Evolutionary conservation across 92 coral and sea anemone genomes (phyloP).

Genomic region (Nematostella vectensis): DNA sequence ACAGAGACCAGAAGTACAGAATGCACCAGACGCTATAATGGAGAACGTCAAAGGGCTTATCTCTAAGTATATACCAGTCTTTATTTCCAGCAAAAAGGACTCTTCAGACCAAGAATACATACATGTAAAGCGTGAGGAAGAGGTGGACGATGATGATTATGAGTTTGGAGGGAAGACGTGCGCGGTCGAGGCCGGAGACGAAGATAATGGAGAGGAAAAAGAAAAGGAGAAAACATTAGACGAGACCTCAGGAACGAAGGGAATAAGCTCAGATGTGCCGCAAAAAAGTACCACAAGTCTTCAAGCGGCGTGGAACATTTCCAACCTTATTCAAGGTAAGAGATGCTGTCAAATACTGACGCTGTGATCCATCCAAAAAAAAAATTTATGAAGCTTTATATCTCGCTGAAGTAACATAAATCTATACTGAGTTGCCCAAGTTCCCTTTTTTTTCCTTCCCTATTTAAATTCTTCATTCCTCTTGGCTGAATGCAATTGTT

Average conservation of each 20-base stretch:
- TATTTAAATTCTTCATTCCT: too few relatives aligned
- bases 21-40: background rate
- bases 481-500: too few relatives aligned
- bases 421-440: too few relatives aligned
- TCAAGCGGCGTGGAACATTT: constrained; percentile 95
- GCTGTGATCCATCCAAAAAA: too few relatives aligned
- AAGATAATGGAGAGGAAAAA: constrained; percentile 29
- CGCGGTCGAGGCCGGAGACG: constrained; percentile 14
- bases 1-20: background rate
- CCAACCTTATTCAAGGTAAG: constrained; percentile 92
- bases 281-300: constrained; percentile 64
- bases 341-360: background rate
- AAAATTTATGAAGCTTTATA: too few relatives aligned
- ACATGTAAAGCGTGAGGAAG: constrained; percentile 42
- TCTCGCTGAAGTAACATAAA: too few relatives aligned
- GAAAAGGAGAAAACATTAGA: constrained; percentile 17
- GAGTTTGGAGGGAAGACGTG: constrained; percentile 27
- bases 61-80: background rate
- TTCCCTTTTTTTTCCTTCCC: too few relatives aligned
- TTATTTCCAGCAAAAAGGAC: background rate
- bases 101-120: constrained; percentile 19
- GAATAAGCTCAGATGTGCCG: constrained; percentile 16
- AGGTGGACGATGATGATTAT: constrained; percentile 29
- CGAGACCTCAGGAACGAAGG: background rate
- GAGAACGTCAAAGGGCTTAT: background rate